Conservation (phyloP, 2,113 vertebrate genomes). For the Burhinus oedicnemus region DNA sequence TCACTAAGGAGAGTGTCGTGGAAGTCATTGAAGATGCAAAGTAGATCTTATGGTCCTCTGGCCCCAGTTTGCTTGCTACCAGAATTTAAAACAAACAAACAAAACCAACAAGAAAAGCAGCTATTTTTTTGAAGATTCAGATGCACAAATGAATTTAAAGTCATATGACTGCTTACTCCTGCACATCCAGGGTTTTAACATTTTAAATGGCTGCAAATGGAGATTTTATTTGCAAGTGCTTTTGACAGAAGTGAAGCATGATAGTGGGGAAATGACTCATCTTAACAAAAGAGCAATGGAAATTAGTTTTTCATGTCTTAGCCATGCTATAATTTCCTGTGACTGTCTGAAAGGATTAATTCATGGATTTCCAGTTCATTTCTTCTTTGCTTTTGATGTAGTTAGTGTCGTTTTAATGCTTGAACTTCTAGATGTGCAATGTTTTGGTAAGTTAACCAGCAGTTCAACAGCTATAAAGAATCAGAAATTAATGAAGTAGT, state of each 20-base stretch:
- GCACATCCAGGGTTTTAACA: not conserved
- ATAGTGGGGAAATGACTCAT: not conserved
- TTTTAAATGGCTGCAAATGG: not conserved
- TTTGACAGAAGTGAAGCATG: not conserved
- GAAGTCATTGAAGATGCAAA: not conserved
- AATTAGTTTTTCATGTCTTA: not conserved
- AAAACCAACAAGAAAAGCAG: not conserved
- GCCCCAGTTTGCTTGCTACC: not conserved
- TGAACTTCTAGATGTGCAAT: not conserved
- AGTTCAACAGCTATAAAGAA: slow-evolving; percentile 16
- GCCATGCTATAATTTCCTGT: not conserved
- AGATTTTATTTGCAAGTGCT: not conserved
- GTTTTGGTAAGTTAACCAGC: not conserved
- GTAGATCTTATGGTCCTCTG: not conserved
- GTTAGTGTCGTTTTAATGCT: not conserved
- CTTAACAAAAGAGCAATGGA: not conserved
- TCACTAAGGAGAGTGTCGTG: not conserved
- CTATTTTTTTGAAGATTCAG: not conserved
- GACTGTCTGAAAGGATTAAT: not conserved
- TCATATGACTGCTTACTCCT: not conserved
- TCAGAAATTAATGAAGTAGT: slow-evolving; percentile 25
- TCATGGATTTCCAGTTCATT: not conserved
- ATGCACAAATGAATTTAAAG: not conserved
- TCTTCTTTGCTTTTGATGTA: not conserved
- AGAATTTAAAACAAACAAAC: not conserved